Conservation (phyloP, 1,140 invertebrate genomes). For the Drosophila triauraria region DNA sequence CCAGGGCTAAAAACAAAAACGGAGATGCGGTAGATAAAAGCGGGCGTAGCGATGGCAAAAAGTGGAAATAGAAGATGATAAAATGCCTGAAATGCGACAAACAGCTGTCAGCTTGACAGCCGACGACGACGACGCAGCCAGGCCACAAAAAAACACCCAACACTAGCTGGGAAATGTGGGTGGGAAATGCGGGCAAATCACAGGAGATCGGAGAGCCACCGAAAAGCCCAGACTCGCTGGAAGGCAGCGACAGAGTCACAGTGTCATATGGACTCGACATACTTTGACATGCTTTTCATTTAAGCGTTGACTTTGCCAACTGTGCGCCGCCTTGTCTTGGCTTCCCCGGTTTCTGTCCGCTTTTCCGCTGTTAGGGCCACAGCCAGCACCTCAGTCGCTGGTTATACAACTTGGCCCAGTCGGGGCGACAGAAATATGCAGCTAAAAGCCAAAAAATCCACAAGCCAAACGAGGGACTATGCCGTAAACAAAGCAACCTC, state of each 20-base stretch:
- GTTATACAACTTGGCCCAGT: conserved; percentile 51
- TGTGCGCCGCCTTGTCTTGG: conserved; percentile 46
- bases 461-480: conserved; percentile 27
- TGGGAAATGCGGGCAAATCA: conserved; percentile 17
- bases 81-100: conserved; percentile 77
- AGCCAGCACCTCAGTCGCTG: conserved; percentile 23
- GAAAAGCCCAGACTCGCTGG: conserved; percentile 27
- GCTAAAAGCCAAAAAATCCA: conserved; percentile 62
- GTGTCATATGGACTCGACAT: conserved; percentile 74
- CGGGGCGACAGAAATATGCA: conserved; percentile 47
- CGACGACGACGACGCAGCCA: conserved; percentile 57
- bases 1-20: conserved; percentile 5
- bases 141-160: conserved; percentile 42
- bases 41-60: conserved; percentile 33
- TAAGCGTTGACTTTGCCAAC: conserved; percentile 62
- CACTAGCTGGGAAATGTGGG: conserved; percentile 10
- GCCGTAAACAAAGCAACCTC: conserved; percentile 59
- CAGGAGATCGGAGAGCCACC: conserved; percentile 32
- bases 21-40: conserved; percentile 7
- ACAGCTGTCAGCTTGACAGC: conserved; percentile 76
- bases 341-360: background rate
- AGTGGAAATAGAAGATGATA: conserved; percentile 62
- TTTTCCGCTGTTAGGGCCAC: background rate
- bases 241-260: conserved; percentile 33
- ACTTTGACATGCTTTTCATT: conserved; percentile 73